These are phyloP conservation scores for Xiphophorus hellerii DNA, from an alignment of 2,113 vertebrate species.

Conservation along the genomic window DNA sequence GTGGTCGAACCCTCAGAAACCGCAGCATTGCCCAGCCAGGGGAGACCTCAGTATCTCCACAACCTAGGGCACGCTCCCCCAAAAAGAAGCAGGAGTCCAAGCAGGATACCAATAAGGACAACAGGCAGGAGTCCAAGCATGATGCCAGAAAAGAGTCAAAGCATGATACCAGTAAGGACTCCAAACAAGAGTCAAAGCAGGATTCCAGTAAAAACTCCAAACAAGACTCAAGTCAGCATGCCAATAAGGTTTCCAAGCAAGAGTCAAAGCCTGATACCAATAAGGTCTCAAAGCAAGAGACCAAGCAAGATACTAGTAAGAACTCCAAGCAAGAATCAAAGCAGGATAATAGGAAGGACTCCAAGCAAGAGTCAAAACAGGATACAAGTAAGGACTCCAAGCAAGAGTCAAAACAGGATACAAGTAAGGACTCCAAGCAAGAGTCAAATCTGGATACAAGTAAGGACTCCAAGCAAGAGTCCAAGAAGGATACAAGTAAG, in stretches of 20 bases:
- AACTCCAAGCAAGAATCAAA: constrained; percentile 80
- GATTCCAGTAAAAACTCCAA: constrained; percentile 35
- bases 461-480: neutral
- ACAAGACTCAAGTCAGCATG: constrained; percentile 25
- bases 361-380: constrained; percentile 46
- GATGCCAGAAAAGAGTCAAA: constrained; percentile 52
- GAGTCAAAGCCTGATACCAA: constrained; percentile 68
- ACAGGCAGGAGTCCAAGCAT: constrained; percentile 48
- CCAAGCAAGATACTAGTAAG: constrained; percentile 65
- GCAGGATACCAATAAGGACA: constrained; percentile 80
- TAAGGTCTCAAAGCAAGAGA: constrained; percentile 37
- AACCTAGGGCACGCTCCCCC: constrained; percentile 92
- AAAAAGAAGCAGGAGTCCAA: constrained; percentile 86
- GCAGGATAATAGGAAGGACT: constrained; percentile 80
- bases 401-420: constrained; percentile 53
- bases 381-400: constrained; percentile 80
- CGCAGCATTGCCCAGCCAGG: constrained; percentile 98
- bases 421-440: constrained; percentile 79
- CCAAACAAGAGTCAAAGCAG: constrained; percentile 46
- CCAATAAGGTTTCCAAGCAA: constrained; percentile 58
- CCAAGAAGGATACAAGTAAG: constrained; percentile 80
- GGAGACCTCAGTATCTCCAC: constrained; percentile 88
- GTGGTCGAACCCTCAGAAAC: constrained; percentile 98
- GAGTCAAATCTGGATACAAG: constrained; percentile 65
- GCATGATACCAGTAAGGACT: constrained; percentile 39